Conservation (phyloP, 2,888 invertebrate genomes). For the Sminthurides aquaticus region DNA sequence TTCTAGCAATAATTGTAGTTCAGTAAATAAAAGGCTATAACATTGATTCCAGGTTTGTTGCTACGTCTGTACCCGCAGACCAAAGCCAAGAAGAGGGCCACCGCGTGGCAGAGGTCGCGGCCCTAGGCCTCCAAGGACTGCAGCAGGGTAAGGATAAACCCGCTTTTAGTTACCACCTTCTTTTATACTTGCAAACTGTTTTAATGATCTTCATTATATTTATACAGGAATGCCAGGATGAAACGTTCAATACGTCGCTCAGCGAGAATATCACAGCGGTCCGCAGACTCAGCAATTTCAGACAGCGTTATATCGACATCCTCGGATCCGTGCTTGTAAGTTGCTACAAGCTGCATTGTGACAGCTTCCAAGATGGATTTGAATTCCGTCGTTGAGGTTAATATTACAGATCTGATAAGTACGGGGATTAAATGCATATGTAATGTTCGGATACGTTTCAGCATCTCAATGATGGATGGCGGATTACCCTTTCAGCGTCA, state of each 20-base stretch:
- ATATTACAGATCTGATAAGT: neutral
- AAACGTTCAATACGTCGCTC: constrained; percentile 53
- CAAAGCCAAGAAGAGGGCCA: constrained; percentile 49
- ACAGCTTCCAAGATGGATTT: neutral
- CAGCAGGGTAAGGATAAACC: constrained; percentile 26
- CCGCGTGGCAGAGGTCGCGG: constrained; percentile 31
- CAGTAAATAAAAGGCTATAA: no score
- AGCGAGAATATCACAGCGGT: constrained; percentile 54
- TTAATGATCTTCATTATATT: neutral
- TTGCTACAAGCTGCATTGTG: no score
- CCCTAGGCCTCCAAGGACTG: constrained; percentile 33
- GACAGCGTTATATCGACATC: constrained; percentile 40
- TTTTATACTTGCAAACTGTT: neutral
- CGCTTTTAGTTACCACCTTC: neutral
- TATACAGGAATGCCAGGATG: constrained; percentile 32
- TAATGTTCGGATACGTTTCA: no score
- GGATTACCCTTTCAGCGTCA: constrained; percentile 20
- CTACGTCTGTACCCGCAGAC: constrained; percentile 76
- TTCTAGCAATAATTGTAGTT: no score
- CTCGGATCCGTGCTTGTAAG: constrained; percentile 39
- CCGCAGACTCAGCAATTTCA: constrained; percentile 57
- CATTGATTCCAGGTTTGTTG: constrained; percentile 66
- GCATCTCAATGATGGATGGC: constrained; percentile 17
- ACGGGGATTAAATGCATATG: no score
- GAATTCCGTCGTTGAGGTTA: neutral